phyloP scores from a whole-genome alignment of 2,888 invertebrate genomes.

The Amaurobius ferox region DNA sequence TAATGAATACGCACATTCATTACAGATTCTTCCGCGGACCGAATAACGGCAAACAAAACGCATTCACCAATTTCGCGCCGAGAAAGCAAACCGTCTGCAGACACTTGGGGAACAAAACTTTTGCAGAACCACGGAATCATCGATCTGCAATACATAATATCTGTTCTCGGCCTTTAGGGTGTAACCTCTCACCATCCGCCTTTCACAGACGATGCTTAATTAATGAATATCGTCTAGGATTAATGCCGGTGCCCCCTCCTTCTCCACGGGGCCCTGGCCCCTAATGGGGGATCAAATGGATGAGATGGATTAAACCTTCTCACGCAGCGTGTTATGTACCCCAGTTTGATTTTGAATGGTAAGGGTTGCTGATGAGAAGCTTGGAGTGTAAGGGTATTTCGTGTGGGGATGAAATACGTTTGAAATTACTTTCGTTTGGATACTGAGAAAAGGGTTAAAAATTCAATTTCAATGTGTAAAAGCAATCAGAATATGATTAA shows the following conservation, averaged over 20 bases:
- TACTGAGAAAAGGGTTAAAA: too few relatives aligned
- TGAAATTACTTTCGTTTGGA: too few relatives aligned
- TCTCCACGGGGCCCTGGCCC: constrained; percentile 18
- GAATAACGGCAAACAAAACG: constrained; percentile 8
- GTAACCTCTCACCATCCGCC: constrained; percentile 68
- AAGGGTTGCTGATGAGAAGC: background rate
- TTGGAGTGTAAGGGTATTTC: background rate
- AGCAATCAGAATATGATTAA: too few relatives aligned
- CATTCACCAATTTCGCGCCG: constrained; percentile 4
- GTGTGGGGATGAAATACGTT: too few relatives aligned
- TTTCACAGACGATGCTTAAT: constrained; percentile 69
- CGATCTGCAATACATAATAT: constrained; percentile 44
- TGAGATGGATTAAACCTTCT: constrained; percentile 69
- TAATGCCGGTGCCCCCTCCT: constrained; percentile 54
- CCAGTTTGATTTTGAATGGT: too few relatives aligned
- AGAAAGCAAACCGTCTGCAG: constrained; percentile 25
- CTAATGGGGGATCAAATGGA: constrained; percentile 70
- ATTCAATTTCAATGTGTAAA: too few relatives aligned
- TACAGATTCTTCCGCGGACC: background rate
- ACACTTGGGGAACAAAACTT: constrained; percentile 17
- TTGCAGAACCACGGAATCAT: constrained; percentile 27
- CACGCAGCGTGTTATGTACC: constrained; percentile 55
- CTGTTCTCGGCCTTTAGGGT: constrained; percentile 64
- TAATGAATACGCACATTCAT: background rate
- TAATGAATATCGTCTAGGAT: constrained; percentile 69